Evolutionary conservation across 2,113 vertebrate species (phyloP), one percentile per base, ranked within the genome.

Genomic region (Hippopotamus amphibius): DNA sequence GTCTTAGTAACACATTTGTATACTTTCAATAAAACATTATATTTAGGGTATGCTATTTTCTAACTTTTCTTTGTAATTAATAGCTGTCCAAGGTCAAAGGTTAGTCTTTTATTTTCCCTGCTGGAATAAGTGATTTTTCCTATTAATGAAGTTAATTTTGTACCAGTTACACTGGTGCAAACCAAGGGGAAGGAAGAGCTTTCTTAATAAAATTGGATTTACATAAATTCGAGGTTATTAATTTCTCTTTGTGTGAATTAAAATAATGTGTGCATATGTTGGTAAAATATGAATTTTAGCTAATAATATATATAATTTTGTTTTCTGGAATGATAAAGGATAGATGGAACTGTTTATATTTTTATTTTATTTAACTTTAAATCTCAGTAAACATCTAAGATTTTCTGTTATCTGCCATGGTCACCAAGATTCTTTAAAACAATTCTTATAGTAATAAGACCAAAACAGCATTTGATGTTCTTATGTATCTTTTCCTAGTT

Each of bases 281-380:
- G 12, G 50, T 84, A 53, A 93, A 81, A 74, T 88, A 89, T 74
- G 41, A 92, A 82, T 92, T 92, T 94, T 94, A 87, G 14, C 21
- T 96, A 83, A 41, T 74, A 63, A 82, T 55, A 22, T 61, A n/a
- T 4, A 55, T 6, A 61, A 1, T 90, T 16, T 92, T 94, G 41
- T 96, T 96, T 88, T 93, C 41, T 96, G 82, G 22, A 37, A 7
- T 89, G 50, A n/a, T 33, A 74, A 94, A 61, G 68, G 37, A 74
- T 69, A 74, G 7, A 69, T 72, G 22, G 53, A 93, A 93, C 41
- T 88, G 24, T 72, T 81, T 83, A 61, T 82, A 57, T 57, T 24
- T 90, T 66, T 87, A 5, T 94, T 87, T 96, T 84, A 74, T 79
- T 96, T 43, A 96, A n/a, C 71, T 63, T 77, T 82, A 95, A 94